phyloP scores from a whole-genome alignment of 2,113 vertebrate species.

The Misgurnus anguillicaudatus region DNA sequence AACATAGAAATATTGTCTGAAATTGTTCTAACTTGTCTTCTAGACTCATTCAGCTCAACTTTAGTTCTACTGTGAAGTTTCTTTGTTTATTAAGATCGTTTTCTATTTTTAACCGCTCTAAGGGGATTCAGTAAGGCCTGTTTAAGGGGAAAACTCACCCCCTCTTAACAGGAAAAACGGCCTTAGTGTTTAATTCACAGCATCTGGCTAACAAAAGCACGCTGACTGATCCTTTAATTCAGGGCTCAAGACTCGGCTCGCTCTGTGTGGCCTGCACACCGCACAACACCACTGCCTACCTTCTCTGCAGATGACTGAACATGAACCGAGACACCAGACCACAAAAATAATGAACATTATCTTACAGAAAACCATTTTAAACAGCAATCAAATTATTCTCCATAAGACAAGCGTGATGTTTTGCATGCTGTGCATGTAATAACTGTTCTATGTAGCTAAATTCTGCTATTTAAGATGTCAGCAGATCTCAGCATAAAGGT shows the following conservation, averaged over 20 bases:
- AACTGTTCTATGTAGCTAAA: background rate
- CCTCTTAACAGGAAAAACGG: constrained; percentile 46
- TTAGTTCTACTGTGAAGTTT: background rate
- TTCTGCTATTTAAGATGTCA: too few relatives aligned
- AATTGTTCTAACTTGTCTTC: background rate
- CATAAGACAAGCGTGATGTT: background rate
- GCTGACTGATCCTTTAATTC: constrained; percentile 30
- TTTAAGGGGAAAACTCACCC: constrained; percentile 24
- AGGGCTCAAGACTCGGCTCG: constrained; percentile 5
- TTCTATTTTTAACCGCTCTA: constrained; percentile 36
- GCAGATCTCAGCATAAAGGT: too few relatives aligned
- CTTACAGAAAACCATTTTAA: background rate
- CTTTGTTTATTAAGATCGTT: constrained; percentile 1
- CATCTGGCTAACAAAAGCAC: constrained; percentile 45
- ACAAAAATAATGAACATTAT: background rate
- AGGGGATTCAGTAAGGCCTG: constrained; percentile 11
- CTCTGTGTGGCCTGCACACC: constrained; percentile 21
- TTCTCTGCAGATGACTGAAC: constrained; percentile 21
- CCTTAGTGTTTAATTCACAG: constrained; percentile 44
- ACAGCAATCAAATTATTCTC: background rate
- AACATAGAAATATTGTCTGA: background rate
- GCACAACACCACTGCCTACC: constrained; percentile 1
- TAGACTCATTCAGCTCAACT: background rate
- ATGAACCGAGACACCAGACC: background rate
- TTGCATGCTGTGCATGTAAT: background rate